Evolutionary conservation across 2,113 vertebrate genomes (phyloP).

Genomic region (Malaclemys terrapin): DNA sequence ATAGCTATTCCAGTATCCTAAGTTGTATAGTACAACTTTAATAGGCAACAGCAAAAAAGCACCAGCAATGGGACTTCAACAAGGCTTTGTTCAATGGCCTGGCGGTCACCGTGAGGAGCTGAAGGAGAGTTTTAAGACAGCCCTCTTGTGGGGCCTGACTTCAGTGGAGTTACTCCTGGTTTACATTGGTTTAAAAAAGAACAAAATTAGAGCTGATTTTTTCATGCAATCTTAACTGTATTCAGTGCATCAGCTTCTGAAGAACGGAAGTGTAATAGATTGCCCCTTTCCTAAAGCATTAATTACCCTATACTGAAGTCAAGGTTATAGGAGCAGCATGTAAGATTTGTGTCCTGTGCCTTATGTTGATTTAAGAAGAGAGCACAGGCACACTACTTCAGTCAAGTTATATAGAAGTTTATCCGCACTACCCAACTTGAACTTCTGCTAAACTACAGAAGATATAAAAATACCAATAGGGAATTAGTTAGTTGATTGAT

Average conservation of each 20-base stretch:
- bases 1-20: not conserved
- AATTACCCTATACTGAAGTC: not conserved
- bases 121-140: not conserved
- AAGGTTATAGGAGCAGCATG: not conserved
- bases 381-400: not conserved
- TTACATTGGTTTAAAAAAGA: not conserved
- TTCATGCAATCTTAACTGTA: not conserved
- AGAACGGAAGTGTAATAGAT: not conserved
- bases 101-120: not conserved
- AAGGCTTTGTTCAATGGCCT: not conserved
- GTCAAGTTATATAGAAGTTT: not conserved
- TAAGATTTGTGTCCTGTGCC: not conserved
- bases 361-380: not conserved
- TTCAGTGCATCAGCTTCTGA: not conserved
- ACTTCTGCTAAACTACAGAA: slow-evolving; percentile 40
- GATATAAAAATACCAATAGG: slow-evolving; percentile 64
- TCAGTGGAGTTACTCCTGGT: not conserved
- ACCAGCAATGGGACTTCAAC: not conserved
- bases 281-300: not conserved
- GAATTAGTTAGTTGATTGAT: slow-evolving; percentile 69
- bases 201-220: not conserved
- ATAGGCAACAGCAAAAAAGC: not conserved
- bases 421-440: slow-evolving; percentile 32
- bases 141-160: not conserved
- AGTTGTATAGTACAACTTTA: not conserved